phyloP scores from a whole-genome alignment of 2,797 vertebrate genomes.

The Sciaenops ocellatus region DNA sequence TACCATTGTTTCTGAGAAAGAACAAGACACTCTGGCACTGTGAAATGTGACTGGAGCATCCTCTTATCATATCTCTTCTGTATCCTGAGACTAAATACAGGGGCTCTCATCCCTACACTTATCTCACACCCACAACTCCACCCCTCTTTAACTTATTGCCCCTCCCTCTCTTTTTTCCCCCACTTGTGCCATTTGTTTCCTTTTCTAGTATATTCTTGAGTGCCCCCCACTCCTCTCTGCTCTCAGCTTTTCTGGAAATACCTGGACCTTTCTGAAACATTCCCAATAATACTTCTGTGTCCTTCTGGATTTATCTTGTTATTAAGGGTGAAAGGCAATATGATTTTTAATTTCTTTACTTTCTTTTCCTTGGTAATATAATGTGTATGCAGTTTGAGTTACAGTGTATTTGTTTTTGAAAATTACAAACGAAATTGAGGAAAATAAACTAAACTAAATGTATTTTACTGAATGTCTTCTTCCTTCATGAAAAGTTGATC shows the following conservation, averaged over 20 bases:
- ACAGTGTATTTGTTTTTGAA: too few relatives aligned
- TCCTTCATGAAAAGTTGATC: background rate
- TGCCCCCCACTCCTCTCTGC: background rate
- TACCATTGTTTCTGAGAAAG: conserved; percentile 12
- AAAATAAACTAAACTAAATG: background rate
- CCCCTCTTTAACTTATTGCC: conserved; percentile 14
- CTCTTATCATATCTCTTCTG: conserved; percentile 47
- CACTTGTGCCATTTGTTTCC: conserved; percentile 16
- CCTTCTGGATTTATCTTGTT: too few relatives aligned
- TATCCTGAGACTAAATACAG: conserved; percentile 34
- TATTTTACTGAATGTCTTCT: background rate
- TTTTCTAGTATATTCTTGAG: conserved; percentile 13
- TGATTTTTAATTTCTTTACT: too few relatives aligned
- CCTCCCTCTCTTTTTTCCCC: background rate
- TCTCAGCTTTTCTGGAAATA: background rate
- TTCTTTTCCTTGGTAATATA: too few relatives aligned
- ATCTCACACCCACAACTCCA: conserved; percentile 49
- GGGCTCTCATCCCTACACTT: conserved; percentile 25
- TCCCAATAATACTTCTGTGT: background rate
- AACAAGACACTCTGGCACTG: background rate
- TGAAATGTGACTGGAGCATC: conserved; percentile 5
- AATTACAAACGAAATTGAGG: too few relatives aligned
- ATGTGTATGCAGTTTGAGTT: too few relatives aligned
- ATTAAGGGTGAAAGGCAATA: too few relatives aligned
- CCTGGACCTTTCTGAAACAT: background rate